Evolutionary conservation across 2,113 vertebrate species (phyloP).

Genomic region (Phaethon lepturus): DNA sequence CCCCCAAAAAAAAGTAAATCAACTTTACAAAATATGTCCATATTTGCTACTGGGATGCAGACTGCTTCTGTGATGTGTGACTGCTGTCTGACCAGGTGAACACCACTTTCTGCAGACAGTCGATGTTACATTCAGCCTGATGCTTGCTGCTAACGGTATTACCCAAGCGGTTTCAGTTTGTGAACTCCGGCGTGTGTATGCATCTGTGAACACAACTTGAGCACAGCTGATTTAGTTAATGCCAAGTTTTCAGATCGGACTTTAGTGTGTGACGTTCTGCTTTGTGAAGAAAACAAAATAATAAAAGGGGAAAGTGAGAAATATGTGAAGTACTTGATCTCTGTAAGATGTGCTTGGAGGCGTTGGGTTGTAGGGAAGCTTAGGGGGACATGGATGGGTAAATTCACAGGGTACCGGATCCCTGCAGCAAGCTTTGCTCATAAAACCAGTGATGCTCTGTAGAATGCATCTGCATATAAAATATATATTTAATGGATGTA

Average conservation of each 20-base stretch:
- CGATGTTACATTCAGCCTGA: not conserved
- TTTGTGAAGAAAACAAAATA: not conserved
- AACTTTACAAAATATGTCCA: not conserved
- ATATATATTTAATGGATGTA: not conserved
- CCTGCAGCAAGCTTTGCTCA: accelerated
- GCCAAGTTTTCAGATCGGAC: not conserved
- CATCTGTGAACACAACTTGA: not conserved
- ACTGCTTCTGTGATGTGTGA: not conserved
- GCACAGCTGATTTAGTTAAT: not conserved
- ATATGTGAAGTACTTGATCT: not conserved
- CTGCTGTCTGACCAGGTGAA: not conserved
- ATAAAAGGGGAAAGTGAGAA: not conserved
- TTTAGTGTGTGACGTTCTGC: not conserved
- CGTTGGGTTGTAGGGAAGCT: not conserved
- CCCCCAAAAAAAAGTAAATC: not conserved
- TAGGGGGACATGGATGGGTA: not conserved
- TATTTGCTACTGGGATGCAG: not conserved
- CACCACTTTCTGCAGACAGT: not conserved
- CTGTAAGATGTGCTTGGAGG: not conserved
- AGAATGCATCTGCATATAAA: not conserved
- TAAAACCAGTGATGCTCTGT: not conserved
- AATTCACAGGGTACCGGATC: not conserved
- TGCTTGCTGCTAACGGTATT: not conserved
- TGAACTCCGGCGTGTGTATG: not conserved
- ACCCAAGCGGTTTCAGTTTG: not conserved